Evolutionary conservation across 2,888 invertebrate species (phyloP).

Genomic region (Ochropacha duplaris): DNA sequence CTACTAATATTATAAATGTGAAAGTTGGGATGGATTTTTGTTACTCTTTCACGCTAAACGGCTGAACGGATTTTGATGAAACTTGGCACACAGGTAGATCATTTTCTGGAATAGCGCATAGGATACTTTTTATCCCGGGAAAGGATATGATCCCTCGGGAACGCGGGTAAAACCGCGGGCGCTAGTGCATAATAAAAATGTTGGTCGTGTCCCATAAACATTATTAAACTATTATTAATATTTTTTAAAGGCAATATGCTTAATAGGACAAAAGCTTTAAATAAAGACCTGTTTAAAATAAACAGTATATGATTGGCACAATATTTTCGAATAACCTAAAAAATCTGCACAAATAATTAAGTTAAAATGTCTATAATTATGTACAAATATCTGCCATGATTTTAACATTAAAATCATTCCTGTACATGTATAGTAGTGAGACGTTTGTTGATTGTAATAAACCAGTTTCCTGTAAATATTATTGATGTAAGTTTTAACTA

Average conservation of each 20-base stretch:
- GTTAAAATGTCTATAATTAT: neutral
- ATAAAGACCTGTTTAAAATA: neutral
- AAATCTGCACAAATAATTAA: neutral
- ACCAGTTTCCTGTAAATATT: constrained; percentile 25
- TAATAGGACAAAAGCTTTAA: neutral
- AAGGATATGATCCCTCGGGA: too few relatives aligned
- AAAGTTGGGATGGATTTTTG: too few relatives aligned
- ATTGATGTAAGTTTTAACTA: constrained; percentile 20
- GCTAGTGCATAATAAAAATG: too few relatives aligned
- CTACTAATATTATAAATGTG: too few relatives aligned
- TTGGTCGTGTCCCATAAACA: too few relatives aligned
- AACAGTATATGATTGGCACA: neutral
- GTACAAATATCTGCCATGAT: constrained; percentile 4
- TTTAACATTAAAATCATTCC: neutral
- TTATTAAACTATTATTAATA: too few relatives aligned
- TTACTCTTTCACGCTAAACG: too few relatives aligned
- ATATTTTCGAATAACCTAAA: neutral
- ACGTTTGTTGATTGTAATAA: neutral
- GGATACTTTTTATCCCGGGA: too few relatives aligned
- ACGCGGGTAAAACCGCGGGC: too few relatives aligned
- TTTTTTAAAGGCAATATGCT: neutral
- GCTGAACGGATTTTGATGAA: too few relatives aligned
- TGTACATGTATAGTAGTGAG: neutral
- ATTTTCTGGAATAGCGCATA: too few relatives aligned
- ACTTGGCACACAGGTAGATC: too few relatives aligned